phyloP scores from a whole-genome alignment of 2,113 vertebrate genomes.

The Psittacara wagleri region DNA sequence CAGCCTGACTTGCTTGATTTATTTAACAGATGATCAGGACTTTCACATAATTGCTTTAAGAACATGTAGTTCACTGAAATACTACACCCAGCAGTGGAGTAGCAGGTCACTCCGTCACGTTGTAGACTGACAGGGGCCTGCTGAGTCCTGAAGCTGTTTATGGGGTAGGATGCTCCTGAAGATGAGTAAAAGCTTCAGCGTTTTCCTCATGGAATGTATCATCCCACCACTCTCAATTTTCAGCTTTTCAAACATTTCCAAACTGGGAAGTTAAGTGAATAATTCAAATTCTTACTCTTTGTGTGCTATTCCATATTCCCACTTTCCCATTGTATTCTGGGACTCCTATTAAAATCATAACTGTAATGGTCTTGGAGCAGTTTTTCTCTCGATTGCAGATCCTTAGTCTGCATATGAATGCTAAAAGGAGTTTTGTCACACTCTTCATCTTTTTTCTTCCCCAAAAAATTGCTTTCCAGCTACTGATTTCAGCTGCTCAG shows the following conservation, averaged over 20 bases:
- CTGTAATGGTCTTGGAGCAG: not conserved
- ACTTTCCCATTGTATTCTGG: not conserved
- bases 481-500: not conserved
- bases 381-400: not conserved
- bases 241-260: not conserved
- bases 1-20: not conserved
- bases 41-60: not conserved
- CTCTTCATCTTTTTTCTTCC: not conserved
- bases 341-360: not conserved
- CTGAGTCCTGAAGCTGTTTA: not conserved
- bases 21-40: not conserved
- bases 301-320: not conserved
- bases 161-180: not conserved
- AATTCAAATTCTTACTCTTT: not conserved
- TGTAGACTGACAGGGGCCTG: not conserved
- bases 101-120: not conserved
- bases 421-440: conserved; percentile 14
- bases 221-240: not conserved
- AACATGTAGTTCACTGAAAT: not conserved
- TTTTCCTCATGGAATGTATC: not conserved
- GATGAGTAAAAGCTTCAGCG: not conserved
- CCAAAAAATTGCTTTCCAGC: not conserved
- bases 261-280: not conserved
- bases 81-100: not conserved
- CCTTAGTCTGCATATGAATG: not conserved